phyloP scores from a whole-genome alignment of 2,113 vertebrate species.

The Limnothrissa miodon region DNA sequence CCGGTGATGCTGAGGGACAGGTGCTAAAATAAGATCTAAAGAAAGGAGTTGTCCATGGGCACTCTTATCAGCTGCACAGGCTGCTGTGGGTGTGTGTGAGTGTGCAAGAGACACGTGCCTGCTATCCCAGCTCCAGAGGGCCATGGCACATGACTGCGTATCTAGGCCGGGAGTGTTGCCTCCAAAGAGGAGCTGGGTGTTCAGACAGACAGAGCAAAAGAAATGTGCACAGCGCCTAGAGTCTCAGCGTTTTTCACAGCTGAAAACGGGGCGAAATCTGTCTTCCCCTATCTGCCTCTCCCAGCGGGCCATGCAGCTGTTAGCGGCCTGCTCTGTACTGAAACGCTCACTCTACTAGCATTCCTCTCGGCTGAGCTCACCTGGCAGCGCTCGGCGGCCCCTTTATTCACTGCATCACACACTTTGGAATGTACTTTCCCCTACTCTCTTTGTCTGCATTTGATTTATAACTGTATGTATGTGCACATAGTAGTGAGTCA shows the following conservation, averaged over 20 bases:
- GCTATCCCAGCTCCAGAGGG: background rate
- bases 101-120: constrained; percentile 21
- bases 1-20: background rate
- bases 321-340: constrained; percentile 34
- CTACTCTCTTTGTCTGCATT: constrained; percentile 31
- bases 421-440: constrained; percentile 39
- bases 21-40: background rate
- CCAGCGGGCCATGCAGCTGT: constrained; percentile 56
- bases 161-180: constrained; percentile 20
- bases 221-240: background rate
- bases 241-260: constrained; percentile 46
- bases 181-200: constrained; percentile 36
- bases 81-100: background rate
- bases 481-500: background rate
- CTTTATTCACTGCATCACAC: constrained; percentile 37
- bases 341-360: constrained; percentile 45
- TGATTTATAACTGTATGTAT: background rate
- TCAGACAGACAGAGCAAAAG: background rate
- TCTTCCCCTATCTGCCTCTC: constrained; percentile 49
- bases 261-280: constrained; percentile 45
- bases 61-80: background rate
- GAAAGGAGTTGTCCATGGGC: background rate
- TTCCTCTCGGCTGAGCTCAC: constrained; percentile 64
- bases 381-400: constrained; percentile 30
- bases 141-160: constrained; percentile 21